Evolutionary conservation across 2,797 vertebrate genomes (phyloP).

Genomic region (Ctenochaetus hawaiiensis): DNA sequence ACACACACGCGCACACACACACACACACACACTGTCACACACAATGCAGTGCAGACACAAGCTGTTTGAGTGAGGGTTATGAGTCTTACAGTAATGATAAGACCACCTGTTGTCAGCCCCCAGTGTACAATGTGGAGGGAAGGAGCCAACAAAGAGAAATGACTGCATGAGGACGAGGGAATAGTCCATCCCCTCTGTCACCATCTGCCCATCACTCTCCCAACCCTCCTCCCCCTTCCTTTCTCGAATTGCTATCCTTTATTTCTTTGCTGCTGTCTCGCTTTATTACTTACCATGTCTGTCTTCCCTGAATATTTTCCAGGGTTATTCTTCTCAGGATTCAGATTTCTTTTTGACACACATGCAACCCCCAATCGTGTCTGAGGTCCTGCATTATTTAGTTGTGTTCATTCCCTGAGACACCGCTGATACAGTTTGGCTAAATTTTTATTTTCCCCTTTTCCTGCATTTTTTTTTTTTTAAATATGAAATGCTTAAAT

Average conservation of each 20-base stretch:
- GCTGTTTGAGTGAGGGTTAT: slow-evolving; percentile 61
- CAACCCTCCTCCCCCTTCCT: slow-evolving; percentile 19
- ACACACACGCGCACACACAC: slow-evolving; percentile 3
- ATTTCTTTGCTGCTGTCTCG: slow-evolving; percentile 36
- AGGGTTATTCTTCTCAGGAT: slow-evolving; percentile 10
- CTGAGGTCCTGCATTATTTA: slow-evolving; percentile 39
- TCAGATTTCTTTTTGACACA: slow-evolving; percentile 9
- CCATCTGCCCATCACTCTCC: slow-evolving; percentile 65
- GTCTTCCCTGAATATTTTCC: slow-evolving; percentile 24
- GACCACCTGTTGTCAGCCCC: slow-evolving; percentile 72
- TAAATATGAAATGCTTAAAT: background rate
- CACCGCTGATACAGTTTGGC: background rate
- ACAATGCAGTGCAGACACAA: slow-evolving; percentile 28
- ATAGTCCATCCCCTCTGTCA: slow-evolving; percentile 46
- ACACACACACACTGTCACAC: slow-evolving; percentile 19
- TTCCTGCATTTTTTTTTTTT: background rate
- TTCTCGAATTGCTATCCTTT: background rate
- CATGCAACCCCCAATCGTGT: slow-evolving; percentile 19
- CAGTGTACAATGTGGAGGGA: slow-evolving; percentile 40
- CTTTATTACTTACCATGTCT: slow-evolving; percentile 28
- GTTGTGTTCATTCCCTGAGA: slow-evolving; percentile 8
- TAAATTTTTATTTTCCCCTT: background rate
- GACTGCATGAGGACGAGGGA: slow-evolving; percentile 48
- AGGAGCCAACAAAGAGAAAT: slow-evolving; percentile 54
- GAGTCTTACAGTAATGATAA: slow-evolving; percentile 71